These are phyloP conservation scores for Tortricodes alternella DNA, from an alignment of 2,888 invertebrate species.

Conservation along the genomic window DNA sequence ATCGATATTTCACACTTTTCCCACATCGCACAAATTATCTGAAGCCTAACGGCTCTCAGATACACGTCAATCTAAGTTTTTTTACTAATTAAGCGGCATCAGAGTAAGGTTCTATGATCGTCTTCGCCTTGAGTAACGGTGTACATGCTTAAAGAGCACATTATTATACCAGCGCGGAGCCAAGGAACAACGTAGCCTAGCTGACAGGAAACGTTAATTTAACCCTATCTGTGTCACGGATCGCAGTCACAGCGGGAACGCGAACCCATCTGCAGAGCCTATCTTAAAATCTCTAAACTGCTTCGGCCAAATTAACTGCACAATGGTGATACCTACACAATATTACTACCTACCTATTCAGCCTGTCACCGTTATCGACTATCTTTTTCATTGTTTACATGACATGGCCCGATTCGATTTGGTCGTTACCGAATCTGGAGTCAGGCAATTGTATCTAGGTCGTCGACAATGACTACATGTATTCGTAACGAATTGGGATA, in stretches of 20 bases:
- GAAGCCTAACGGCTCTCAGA: constrained; percentile 55
- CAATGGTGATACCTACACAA: constrained; percentile 47
- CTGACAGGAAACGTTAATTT: constrained; percentile 57
- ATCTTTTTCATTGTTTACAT: constrained; percentile 58
- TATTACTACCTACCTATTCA: constrained; percentile 46
- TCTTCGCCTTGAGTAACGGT: constrained; percentile 22
- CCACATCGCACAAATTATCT: constrained; percentile 56
- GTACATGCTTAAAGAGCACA: constrained; percentile 23
- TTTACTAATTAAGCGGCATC: constrained; percentile 21
- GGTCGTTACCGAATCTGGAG: constrained; percentile 50
- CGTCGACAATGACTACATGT: constrained; percentile 42
- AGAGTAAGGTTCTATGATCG: constrained; percentile 21
- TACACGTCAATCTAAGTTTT: constrained; percentile 28
- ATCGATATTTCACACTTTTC: constrained; percentile 70
- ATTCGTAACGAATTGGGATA: constrained; percentile 31
- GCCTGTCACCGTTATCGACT: constrained; percentile 44
- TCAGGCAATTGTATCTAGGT: constrained; percentile 49
- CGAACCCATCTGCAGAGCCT: constrained; percentile 52
- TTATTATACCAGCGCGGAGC: constrained; percentile 36
- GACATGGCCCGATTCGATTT: constrained; percentile 48
- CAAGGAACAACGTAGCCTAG: constrained; percentile 32
- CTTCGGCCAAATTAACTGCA: constrained; percentile 57
- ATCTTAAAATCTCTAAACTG: constrained; percentile 55
- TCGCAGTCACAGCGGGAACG: constrained; percentile 53
- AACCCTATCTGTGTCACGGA: constrained; percentile 65